These are phyloP conservation scores for Myxocyprinus asiaticus DNA, from an alignment of 2,113 vertebrate species.

Conservation along the genomic window DNA sequence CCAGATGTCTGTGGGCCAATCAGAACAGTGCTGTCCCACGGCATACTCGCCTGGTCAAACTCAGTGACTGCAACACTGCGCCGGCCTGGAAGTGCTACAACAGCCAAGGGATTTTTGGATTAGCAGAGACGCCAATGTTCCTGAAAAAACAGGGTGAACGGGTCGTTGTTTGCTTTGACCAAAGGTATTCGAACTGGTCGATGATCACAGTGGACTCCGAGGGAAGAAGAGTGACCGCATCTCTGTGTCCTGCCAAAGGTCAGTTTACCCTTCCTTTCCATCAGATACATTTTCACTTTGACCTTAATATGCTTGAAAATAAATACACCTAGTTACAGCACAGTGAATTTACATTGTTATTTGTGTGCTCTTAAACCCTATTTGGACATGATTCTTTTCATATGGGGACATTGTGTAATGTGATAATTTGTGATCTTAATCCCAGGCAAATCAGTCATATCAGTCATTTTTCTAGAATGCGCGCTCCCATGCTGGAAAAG, in stretches of 20 bases:
- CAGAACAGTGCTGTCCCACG: slow-evolving; percentile 60
- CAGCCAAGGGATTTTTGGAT: slow-evolving; percentile 71
- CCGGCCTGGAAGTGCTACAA: slow-evolving; percentile 82
- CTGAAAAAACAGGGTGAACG: slow-evolving; percentile 80
- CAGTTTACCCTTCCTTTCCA: slow-evolving; percentile 43
- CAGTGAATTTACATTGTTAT: too few relatives aligned
- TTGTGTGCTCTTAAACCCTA: too few relatives aligned
- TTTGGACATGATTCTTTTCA: too few relatives aligned
- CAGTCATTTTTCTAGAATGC: too few relatives aligned
- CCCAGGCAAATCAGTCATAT: too few relatives aligned
- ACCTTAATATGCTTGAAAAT: neutral
- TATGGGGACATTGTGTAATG: too few relatives aligned
- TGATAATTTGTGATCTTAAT: too few relatives aligned
- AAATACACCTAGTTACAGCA: too few relatives aligned
- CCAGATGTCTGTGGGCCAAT: slow-evolving; percentile 75
- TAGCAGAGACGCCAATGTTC: slow-evolving; percentile 77
- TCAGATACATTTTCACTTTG: neutral
- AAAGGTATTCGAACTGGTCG: slow-evolving; percentile 80
- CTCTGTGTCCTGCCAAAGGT: slow-evolving; percentile 81
- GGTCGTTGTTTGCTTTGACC: slow-evolving; percentile 72
- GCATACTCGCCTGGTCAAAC: slow-evolving; percentile 65
- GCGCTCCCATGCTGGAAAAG: too few relatives aligned
- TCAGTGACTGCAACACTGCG: slow-evolving; percentile 69
- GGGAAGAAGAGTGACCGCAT: slow-evolving; percentile 63
- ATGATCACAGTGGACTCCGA: slow-evolving; percentile 71